A percentile compares a stretch with the other conserved stretches of the same genome.
Conservation (phyloP, 2,888 invertebrate species). For the Pristionchus mayeri region DNA sequence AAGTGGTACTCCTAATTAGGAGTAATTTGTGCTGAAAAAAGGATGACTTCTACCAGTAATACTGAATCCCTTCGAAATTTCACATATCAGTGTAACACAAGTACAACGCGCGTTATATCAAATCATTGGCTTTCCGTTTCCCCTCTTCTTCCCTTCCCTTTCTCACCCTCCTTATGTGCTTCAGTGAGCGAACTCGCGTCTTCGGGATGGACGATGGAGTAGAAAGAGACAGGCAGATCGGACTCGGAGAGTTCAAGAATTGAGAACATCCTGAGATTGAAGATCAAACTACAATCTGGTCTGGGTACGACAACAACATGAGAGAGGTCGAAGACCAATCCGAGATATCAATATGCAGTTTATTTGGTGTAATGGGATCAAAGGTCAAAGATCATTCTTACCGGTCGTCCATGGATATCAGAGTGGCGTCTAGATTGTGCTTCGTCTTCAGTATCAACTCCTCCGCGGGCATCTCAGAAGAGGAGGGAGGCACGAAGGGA, state of each 20-base stretch:
- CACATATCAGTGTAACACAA: too few species aligned
- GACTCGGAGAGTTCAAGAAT: conserved; percentile 71
- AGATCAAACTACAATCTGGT: too few species aligned
- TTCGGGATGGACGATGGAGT: conserved; percentile 96
- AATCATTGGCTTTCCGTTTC: too few species aligned
- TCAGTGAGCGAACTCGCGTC: conserved; percentile 97
- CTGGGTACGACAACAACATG: background rate
- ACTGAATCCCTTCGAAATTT: too few species aligned
- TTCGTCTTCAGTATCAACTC: conserved; percentile 99
- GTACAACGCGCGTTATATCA: too few species aligned
- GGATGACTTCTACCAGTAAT: too few species aligned
- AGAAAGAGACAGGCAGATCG: conserved; percentile 77
- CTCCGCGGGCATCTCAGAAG: conserved; percentile 96
- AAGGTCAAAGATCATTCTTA: conserved; percentile 44
- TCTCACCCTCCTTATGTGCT: conserved; percentile 95
- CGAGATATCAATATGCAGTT: too few species aligned
- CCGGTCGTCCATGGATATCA: conserved; percentile 72
- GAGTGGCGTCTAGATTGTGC: conserved; percentile 91
- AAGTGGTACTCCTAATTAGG: too few species aligned
- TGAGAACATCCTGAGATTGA: conserved; percentile 59
- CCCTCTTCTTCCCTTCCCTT: too few species aligned
- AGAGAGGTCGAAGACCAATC: too few species aligned
- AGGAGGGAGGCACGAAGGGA: conserved; percentile 97
- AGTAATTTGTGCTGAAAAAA: too few species aligned
- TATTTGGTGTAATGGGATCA: too few species aligned